Base-by-base conservation (phyloP, 2,888 invertebrate species). In the Phytoseiulus persimilis region DNA sequence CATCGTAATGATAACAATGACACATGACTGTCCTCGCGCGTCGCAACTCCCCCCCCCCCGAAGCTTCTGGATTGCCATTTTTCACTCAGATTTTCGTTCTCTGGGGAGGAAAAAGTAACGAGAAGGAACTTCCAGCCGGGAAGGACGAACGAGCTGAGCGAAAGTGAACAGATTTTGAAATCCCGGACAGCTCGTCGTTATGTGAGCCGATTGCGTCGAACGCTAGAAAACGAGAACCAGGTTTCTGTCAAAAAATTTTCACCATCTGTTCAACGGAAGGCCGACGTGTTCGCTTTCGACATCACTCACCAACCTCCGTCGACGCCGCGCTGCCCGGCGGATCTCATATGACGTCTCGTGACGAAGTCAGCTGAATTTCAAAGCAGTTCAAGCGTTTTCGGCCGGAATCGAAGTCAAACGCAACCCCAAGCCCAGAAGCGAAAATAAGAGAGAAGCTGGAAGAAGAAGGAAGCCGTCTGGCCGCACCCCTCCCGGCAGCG, bases 251-350 rank as follows among this genome's bases (percentile, higher is more conserved):
- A 65, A 65, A 28, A 65, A 11, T 65, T 65, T 18, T 28, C 65
- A 65, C 65, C 11, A 65, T 65, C 65, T 65, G 65, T 28, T 65
- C 18, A 65, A 65, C 14, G 65, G 65, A 65, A 65, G 65, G 65
- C 65, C 65, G 65, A 65, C 65, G 65, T 65, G 65, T 65, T 65
- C 65, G 65, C 65, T 65, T 65, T 65, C 65, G 65, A 65, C 65
- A 65, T 65, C 65, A 65, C 65, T 28, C 65, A 65, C 65, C 65
- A 65, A 65, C 65, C 65, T 65, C 65, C 65, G 65, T 18, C 28
- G 65, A 14, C 65, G 65, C 14, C 65, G 65, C 65, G 65, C 14
- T 23, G 65, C 65, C 65, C 18, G 65, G 9, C 65, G 65, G 28
- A 65, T 65, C 65, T 65, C 65, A 65, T 65, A 65, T 65, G 65